These are phyloP conservation scores for Siderastrea radians DNA, from an alignment of 92 coral and sea anemone species.

Conservation along the genomic window DNA sequence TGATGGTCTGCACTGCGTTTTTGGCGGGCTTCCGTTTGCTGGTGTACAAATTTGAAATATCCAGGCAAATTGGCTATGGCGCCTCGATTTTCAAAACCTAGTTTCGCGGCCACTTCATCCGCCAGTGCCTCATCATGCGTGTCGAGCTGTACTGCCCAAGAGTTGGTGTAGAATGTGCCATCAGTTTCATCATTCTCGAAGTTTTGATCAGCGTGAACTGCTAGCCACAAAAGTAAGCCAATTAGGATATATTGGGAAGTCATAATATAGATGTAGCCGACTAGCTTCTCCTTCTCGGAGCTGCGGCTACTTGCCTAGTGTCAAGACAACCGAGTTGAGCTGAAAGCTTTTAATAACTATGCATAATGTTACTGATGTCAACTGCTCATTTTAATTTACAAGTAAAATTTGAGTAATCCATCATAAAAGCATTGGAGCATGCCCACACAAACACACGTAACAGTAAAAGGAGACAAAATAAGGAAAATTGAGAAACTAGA, in stretches of 20 bases:
- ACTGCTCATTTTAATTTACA: slow-evolving; percentile 27
- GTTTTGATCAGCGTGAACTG: slow-evolving; percentile 22
- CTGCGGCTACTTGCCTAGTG: not conserved
- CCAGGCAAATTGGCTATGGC: slow-evolving; percentile 78
- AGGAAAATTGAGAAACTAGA: not conserved
- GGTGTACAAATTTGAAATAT: slow-evolving; percentile 84
- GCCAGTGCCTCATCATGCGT: slow-evolving; percentile 79
- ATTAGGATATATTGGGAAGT: not conserved
- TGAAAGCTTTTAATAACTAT: slow-evolving; percentile 28
- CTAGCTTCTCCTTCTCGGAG: not conserved
- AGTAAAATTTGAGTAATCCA: not conserved
- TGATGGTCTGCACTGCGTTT: slow-evolving; percentile 67
- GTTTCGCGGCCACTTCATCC: slow-evolving; percentile 77
- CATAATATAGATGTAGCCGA: not conserved
- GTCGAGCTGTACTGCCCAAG: slow-evolving; percentile 92
- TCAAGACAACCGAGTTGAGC: slow-evolving; percentile 8
- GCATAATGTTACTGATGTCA: slow-evolving; percentile 8
- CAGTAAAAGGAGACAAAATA: not conserved
- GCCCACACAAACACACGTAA: not conserved
- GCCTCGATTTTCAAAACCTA: slow-evolving; percentile 88
- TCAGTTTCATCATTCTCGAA: slow-evolving; percentile 3
- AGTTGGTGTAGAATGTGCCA: slow-evolving; percentile 63
- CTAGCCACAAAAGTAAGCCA: slow-evolving; percentile 23
- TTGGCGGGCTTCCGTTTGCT: slow-evolving; percentile 60
- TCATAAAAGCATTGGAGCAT: not conserved